phyloP scores from a whole-genome alignment of 1,140 invertebrate species.

The Caerostris darwini region DNA sequence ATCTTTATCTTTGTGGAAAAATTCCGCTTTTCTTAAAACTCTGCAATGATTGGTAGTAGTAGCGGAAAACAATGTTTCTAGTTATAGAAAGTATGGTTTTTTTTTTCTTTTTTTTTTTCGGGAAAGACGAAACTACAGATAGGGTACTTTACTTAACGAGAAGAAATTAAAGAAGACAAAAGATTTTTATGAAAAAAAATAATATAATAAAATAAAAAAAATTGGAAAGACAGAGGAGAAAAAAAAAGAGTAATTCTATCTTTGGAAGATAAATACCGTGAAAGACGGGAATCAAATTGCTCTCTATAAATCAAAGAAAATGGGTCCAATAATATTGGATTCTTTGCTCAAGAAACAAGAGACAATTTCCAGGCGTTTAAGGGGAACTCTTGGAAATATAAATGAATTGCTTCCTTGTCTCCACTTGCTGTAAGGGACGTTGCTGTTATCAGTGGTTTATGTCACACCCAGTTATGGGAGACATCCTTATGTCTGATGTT shows the following conservation, averaged over 20 bases:
- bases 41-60: background rate
- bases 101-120: too few species aligned
- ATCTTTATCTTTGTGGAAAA: background rate
- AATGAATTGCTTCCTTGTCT: slow-evolving; percentile 71
- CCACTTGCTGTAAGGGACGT: slow-evolving; percentile 5
- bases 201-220: slow-evolving; percentile 34
- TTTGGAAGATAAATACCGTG: slow-evolving; percentile 69
- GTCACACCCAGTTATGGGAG: slow-evolving; percentile 7
- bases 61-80: slow-evolving; percentile 8
- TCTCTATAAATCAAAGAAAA: slow-evolving; percentile 76
- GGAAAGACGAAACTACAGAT: slow-evolving; percentile 53
- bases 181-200: slow-evolving; percentile 28
- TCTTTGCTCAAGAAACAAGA: slow-evolving; percentile 55
- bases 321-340: slow-evolving; percentile 76
- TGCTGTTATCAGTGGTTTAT: slow-evolving; percentile 28
- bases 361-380: slow-evolving; percentile 75
- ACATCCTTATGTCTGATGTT: background rate
- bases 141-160: slow-evolving; percentile 75
- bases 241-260: slow-evolving; percentile 67
- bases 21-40: background rate
- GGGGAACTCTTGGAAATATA: slow-evolving; percentile 55
- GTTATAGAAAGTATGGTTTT: too few species aligned
- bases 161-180: slow-evolving; percentile 70
- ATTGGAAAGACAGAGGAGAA: background rate
- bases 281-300: slow-evolving; percentile 73